These are phyloP conservation scores for Cephalopachus bancanus DNA, from an alignment of 2,797 vertebrate species.

Conservation along the genomic window DNA sequence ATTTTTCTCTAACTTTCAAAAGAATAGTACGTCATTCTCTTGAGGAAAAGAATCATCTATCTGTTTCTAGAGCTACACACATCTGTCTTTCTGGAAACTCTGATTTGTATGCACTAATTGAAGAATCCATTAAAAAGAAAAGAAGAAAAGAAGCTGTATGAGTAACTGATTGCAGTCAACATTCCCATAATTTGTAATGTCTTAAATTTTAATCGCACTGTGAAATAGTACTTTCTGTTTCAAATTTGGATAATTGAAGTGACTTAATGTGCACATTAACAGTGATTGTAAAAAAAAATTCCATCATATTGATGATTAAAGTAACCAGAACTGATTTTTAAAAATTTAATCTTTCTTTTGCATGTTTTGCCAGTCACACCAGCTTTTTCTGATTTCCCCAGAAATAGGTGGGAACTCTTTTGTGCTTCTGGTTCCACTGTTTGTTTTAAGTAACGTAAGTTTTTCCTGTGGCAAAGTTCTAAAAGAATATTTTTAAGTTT, in stretches of 20 bases:
- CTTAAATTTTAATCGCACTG: constrained; percentile 81
- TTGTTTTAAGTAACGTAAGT: constrained; percentile 35
- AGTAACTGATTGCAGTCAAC: constrained; percentile 73
- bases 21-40: not conserved
- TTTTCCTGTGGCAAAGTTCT: constrained; percentile 33
- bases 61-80: constrained; percentile 69
- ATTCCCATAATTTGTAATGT: constrained; percentile 78
- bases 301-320: constrained; percentile 74
- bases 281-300: constrained; percentile 75
- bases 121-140: constrained; percentile 58
- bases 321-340: constrained; percentile 55
- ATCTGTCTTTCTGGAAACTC: constrained; percentile 77
- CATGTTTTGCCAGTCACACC: constrained; percentile 47
- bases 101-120: constrained; percentile 75
- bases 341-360: constrained; percentile 70
- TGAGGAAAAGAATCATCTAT: constrained; percentile 8
- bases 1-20: constrained; percentile 27
- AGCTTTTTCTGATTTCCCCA: constrained; percentile 58
- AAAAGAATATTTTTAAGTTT: constrained; percentile 4
- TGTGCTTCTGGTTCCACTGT: not conserved
- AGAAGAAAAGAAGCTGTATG: constrained; percentile 70
- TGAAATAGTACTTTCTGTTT: constrained; percentile 81
- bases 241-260: constrained; percentile 80
- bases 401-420: constrained; percentile 65
- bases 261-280: constrained; percentile 75